phyloP scores from a whole-genome alignment of 37 sponge, comb jelly and placozoan genomes.

The Spongilla lacustris region DNA sequence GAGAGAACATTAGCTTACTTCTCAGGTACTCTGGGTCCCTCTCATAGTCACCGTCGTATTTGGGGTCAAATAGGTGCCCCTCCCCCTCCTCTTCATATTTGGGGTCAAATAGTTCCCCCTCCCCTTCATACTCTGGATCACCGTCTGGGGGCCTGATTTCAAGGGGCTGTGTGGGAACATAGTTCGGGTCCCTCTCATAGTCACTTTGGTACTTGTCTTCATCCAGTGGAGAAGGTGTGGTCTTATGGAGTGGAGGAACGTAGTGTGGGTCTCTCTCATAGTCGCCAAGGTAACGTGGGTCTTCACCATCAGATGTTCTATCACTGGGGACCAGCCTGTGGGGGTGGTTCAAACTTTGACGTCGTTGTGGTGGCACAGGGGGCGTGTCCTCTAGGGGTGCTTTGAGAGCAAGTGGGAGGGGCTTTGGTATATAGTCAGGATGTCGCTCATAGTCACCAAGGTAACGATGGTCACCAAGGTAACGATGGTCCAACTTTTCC shows the following conservation, averaged over 20 bases:
- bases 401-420: not conserved
- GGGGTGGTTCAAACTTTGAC: not conserved
- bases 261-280: conserved; percentile 45
- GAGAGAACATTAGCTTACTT: not conserved
- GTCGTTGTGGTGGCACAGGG: not conserved
- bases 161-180: conserved; percentile 14
- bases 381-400: not conserved
- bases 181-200: conserved; percentile 51
- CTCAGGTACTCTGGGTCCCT: conserved; percentile 5
- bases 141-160: not conserved
- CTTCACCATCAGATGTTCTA: not conserved
- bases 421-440: not conserved
- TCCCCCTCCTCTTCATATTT: conserved; percentile 30
- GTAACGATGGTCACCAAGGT: not conserved
- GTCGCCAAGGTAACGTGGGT: conserved; percentile 20
- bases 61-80: conserved; percentile 30
- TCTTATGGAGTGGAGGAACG: not conserved
- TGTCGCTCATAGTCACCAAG: not conserved
- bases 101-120: conserved; percentile 3
- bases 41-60: conserved; percentile 20
- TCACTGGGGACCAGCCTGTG: not conserved
- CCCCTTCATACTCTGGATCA: not conserved
- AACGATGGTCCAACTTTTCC: no score
- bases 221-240: not conserved
- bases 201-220: conserved; percentile 50